Percentiles rank a stretch among this genome's conserved stretches.
Evolutionary conservation across 2,797 vertebrate species (phyloP).

Genomic region (Squalus acanthias): DNA sequence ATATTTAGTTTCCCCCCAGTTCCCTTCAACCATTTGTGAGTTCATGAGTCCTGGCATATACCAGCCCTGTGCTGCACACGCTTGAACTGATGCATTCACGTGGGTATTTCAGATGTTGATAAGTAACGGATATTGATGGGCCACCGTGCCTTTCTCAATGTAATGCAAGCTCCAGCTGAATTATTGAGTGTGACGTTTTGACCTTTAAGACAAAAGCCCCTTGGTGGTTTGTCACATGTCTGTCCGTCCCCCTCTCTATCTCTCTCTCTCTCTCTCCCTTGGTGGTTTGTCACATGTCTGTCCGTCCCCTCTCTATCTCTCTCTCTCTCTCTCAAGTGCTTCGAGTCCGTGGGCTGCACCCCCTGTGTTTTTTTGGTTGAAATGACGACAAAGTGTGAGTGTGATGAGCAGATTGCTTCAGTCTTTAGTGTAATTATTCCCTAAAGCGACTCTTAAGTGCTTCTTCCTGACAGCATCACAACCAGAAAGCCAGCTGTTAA

Average conservation of each 20-base stretch:
- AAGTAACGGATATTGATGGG: not conserved
- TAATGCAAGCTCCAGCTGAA: not conserved
- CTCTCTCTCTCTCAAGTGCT: not conserved
- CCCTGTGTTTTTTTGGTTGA: not conserved
- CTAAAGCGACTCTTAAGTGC: slow-evolving; percentile 50
- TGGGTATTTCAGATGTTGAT: not conserved
- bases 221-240: not conserved
- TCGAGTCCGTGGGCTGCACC: too few relatives aligned
- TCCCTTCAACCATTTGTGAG: not conserved
- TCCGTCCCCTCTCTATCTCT: not conserved
- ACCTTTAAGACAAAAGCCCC: not conserved
- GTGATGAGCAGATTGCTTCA: slow-evolving; percentile 52
- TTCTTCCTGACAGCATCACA: slow-evolving; percentile 36
- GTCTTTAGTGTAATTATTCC: slow-evolving; percentile 51
- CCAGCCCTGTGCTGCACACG: not conserved
- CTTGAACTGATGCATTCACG: slow-evolving; percentile 16
- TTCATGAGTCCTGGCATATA: not conserved
- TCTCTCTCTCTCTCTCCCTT: not conserved
- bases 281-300: not conserved
- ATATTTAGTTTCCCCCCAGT: too few relatives aligned
- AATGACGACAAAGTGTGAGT: slow-evolving; percentile 46
- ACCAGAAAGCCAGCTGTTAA: slow-evolving; percentile 16
- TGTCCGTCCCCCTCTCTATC: not conserved
- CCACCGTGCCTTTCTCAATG: not conserved
- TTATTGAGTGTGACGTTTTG: slow-evolving; percentile 11